A percentile compares a stretch with the other conserved stretches of the same genome.
Evolutionary conservation across 2,113 vertebrate genomes (phyloP).

Genomic region (Rhipidura dahli): DNA sequence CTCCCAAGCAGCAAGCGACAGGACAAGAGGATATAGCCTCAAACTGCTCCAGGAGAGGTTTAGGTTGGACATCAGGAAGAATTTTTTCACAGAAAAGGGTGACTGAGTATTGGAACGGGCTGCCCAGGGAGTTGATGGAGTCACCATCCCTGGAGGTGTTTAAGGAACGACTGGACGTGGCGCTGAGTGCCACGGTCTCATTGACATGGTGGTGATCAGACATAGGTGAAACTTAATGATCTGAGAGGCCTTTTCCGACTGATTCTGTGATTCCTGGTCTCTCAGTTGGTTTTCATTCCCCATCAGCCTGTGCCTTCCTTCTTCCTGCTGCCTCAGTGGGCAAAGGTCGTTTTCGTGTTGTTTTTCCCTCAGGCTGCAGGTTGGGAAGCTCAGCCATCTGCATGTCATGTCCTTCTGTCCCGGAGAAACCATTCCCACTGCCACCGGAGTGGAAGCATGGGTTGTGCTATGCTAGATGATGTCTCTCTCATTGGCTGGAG

Average conservation of each 20-base stretch:
- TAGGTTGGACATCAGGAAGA: background rate
- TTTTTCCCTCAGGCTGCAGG: background rate
- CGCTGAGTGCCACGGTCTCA: background rate
- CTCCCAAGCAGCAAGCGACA: accelerated
- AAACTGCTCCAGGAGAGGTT: background rate
- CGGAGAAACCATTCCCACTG: accelerated
- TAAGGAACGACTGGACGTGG: background rate
- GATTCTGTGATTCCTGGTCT: background rate
- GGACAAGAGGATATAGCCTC: background rate
- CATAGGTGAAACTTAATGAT: background rate
- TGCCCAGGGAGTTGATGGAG: background rate
- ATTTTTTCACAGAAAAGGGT: background rate
- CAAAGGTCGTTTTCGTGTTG: accelerated
- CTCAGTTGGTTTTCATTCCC: background rate
- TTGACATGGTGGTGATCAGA: background rate
- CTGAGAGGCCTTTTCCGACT: background rate
- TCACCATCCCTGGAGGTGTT: background rate
- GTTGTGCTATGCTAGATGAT: too few species aligned
- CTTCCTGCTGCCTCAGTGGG: accelerated
- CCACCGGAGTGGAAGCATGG: accelerated
- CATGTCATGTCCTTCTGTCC: accelerated
- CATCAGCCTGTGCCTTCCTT: background rate
- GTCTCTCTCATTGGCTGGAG: background rate
- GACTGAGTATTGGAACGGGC: background rate
- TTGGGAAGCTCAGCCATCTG: background rate